Conservation (phyloP, 2,113 vertebrate genomes). For the Numida meleagris region DNA sequence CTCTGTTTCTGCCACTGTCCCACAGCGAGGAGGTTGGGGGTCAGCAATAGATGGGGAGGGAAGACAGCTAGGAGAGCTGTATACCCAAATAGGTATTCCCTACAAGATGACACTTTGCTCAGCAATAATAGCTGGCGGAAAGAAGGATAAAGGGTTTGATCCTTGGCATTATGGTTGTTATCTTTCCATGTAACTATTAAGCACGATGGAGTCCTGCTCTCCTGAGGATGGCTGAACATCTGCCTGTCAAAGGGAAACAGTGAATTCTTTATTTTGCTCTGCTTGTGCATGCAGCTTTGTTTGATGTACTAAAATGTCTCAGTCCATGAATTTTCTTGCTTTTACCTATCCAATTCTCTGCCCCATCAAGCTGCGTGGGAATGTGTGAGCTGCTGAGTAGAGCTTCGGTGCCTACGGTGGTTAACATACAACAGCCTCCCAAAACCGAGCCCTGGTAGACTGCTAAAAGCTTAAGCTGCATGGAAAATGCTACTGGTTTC, state of each 20-base stretch:
- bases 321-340: not conserved
- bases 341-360: not conserved
- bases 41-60: not conserved
- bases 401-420: not conserved
- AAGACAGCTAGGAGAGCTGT: not conserved
- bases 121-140: not conserved
- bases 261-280: not conserved
- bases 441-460: accelerated
- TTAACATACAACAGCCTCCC: not conserved
- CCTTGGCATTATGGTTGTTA: not conserved
- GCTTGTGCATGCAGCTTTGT: not conserved
- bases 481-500: not conserved
- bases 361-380: not conserved
- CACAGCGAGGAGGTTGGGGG: not conserved
- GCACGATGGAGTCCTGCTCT: not conserved
- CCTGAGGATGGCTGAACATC: not conserved
- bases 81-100: not conserved
- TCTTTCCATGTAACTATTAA: not conserved
- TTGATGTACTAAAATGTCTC: not conserved
- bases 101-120: not conserved
- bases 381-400: not conserved
- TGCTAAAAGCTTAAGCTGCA: not conserved
- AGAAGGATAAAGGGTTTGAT: not conserved
- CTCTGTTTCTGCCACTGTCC: not conserved
- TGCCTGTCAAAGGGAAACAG: not conserved